Evolutionary conservation across 2,113 vertebrate genomes (phyloP).

Genomic region (Illadopsis cleaveri): DNA sequence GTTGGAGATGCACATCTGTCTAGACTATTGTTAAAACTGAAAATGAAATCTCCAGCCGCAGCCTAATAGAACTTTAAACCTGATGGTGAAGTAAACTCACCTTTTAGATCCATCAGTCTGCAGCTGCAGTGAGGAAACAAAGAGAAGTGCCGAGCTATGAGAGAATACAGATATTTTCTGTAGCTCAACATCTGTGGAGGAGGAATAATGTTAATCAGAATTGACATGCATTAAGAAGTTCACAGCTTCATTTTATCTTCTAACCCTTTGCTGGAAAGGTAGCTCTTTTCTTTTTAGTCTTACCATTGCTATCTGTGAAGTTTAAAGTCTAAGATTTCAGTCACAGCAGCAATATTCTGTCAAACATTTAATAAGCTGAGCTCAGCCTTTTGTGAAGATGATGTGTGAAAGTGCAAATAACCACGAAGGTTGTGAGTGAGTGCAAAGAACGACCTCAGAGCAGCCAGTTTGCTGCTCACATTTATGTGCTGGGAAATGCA

Average conservation of each 20-base stretch:
- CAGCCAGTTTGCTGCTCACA: conserved; percentile 4
- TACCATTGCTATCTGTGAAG: not conserved
- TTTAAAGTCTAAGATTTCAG: not conserved
- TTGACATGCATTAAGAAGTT: not conserved
- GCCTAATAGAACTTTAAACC: conserved; percentile 59
- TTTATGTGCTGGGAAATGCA: not conserved
- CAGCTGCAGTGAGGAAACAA: conserved; percentile 45
- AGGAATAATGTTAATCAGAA: not conserved
- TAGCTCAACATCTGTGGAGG: conserved; percentile 12
- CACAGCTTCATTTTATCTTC: not conserved
- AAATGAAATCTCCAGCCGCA: conserved; percentile 48
- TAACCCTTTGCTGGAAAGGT: not conserved
- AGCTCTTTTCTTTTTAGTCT: not conserved
- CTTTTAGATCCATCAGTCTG: conserved; percentile 33
- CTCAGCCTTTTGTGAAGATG: not conserved
- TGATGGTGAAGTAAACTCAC: conserved; percentile 27
- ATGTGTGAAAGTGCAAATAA: not conserved
- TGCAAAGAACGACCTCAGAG: conserved; percentile 3
- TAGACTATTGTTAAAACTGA: conserved; percentile 39
- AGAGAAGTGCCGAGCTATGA: conserved; percentile 3
- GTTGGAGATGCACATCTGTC: conserved; percentile 42
- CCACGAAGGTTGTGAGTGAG: not conserved
- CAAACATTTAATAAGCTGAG: not conserved
- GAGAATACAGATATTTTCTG: not conserved
- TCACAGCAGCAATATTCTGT: not conserved